Evolutionary conservation across 1,140 invertebrate species (phyloP).

Genomic region (Drosophila erecta): DNA sequence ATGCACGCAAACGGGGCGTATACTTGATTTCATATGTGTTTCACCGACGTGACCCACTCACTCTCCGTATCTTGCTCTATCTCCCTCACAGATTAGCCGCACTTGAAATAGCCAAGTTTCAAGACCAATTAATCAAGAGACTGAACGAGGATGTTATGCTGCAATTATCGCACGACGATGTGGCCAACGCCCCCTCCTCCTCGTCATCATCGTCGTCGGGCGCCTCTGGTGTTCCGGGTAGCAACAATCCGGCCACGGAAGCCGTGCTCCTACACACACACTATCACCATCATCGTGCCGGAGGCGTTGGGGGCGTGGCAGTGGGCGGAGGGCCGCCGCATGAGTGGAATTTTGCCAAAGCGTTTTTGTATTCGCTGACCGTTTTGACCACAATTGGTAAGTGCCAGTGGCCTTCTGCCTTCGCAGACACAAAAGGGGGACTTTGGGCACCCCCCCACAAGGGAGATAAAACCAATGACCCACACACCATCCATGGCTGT

Average conservation of each 20-base stretch:
- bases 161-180: conserved; percentile 85
- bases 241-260: conserved; percentile 85
- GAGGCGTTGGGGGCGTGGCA: conserved; percentile 83
- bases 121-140: conserved; percentile 92
- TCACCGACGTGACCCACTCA: not conserved
- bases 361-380: conserved; percentile 97
- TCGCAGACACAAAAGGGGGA: conserved; percentile 2
- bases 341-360: conserved; percentile 96
- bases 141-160: conserved; percentile 89
- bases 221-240: conserved; percentile 15
- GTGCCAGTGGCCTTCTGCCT: conserved; percentile 81
- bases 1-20: not conserved
- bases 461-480: conserved; percentile 20
- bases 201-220: conserved; percentile 85
- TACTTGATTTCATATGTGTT: conserved; percentile 18
- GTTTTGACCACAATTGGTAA: conserved; percentile 98
- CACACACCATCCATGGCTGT: conserved; percentile 8
- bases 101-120: conserved; percentile 94
- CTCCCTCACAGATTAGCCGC: conserved; percentile 87
- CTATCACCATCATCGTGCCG: conserved; percentile 85
- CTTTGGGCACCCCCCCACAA: not conserved
- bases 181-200: conserved; percentile 55
- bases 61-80: not conserved
- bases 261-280: conserved; percentile 82
- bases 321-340: conserved; percentile 85